Percentiles rank a stretch among this genome's conserved stretches.
phyloP scores from a whole-genome alignment of 2,113 vertebrate genomes.

The Tursiops truncatus region DNA sequence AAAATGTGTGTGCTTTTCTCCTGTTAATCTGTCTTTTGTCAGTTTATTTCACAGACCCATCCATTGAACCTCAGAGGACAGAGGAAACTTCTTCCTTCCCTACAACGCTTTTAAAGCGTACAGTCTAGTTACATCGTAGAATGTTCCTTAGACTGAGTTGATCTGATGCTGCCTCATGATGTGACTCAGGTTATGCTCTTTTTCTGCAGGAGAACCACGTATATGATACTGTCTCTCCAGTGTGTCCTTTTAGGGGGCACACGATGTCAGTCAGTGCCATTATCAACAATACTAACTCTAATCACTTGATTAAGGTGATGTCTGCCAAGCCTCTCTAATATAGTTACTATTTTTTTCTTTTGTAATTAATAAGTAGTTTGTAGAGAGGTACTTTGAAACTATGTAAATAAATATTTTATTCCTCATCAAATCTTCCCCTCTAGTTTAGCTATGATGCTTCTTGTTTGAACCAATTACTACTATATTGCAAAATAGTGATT shows the following conservation, averaged over 20 bases:
- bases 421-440: background rate
- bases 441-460: background rate
- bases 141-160: background rate
- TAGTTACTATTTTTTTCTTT: background rate
- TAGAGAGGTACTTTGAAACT: background rate
- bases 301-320: background rate
- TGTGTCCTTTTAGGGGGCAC: background rate
- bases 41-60: background rate
- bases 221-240: background rate
- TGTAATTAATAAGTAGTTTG: background rate
- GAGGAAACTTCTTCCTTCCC: background rate
- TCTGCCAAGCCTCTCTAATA: background rate
- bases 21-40: background rate
- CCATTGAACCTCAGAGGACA: background rate
- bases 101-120: background rate
- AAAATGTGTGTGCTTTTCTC: background rate
- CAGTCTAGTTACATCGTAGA: background rate
- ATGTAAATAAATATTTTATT: background rate
- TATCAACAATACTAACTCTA: background rate
- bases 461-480: background rate
- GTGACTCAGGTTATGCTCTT: background rate
- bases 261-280: background rate
- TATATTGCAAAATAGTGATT: background rate
- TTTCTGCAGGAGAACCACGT: background rate
- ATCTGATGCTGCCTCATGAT: background rate